Evolutionary conservation across 2,113 vertebrate species (phyloP), one percentile per base, ranked within the genome.

Genomic region (Melanerpes aurifrons): DNA sequence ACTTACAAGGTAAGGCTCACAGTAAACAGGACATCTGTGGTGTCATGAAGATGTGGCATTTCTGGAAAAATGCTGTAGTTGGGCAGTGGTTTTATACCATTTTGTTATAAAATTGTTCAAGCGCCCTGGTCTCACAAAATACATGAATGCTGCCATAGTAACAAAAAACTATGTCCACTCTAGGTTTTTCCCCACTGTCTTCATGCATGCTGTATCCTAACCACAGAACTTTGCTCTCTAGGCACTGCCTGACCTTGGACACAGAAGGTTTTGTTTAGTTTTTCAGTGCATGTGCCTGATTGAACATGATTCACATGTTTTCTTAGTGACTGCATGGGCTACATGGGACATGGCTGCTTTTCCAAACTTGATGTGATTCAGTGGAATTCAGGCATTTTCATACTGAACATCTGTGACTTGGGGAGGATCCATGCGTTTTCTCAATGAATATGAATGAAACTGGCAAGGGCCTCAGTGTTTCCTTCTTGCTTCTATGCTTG

Each of bases 331-430:
- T 75, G 31, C 83, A 95, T 35, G 16, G 80, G 67, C 87, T 92
- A 83, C 89, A 94, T 95, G 91, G 96, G 97, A 97, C 97, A 96
- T 96, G 95, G 96, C 92, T 94, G 64, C 95, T 95, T 96, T 81
- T 91, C 94, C 91, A 82, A 95, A 96, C 86, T 95, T 96, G 96
- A 85, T 95, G 94, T 96, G 96, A 97, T 93, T 97, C 96, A 97
- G 20, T 96, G 94, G 93, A 97, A 97, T 97, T 96, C 95, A 97
- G 96, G 96, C 97, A 95, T 97, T 98, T 98, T 97, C 97, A 94
- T 97, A 94, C 40, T 93, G 91, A 97, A 96, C 96, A 98, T 96
- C 97, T 97, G 97, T 93, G 97, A 97, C 95, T 97, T 98, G 97
- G 95, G 97, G 95, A 96, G 69, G 92, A 96, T 97, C 96, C 97